phyloP scores from a whole-genome alignment of 2,113 vertebrate species.

The Phasianus colchicus region DNA sequence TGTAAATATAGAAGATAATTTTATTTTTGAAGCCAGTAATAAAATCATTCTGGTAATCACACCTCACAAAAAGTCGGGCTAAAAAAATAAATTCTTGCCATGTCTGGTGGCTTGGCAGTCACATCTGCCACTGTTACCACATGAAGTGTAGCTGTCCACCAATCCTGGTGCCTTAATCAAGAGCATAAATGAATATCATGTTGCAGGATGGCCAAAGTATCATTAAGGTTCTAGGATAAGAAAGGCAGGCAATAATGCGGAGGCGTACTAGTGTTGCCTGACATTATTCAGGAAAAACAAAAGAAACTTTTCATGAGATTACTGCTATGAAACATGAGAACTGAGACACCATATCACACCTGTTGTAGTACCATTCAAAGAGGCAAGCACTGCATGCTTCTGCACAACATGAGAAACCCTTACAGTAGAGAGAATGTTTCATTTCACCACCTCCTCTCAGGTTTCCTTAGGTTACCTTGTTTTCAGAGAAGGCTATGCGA shows the following conservation, averaged over 20 bases:
- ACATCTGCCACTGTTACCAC: not conserved
- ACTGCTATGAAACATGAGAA: not conserved
- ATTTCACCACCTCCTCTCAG: not conserved
- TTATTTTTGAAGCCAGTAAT: not conserved
- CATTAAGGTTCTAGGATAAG: not conserved
- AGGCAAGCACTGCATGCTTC: not conserved
- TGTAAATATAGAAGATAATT: not conserved
- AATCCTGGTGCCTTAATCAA: not conserved
- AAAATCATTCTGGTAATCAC: not conserved
- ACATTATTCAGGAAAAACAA: not conserved
- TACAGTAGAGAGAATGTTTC: not conserved
- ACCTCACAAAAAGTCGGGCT: not conserved
- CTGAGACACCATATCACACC: not conserved
- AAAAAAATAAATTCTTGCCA: not conserved
- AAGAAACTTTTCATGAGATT: not conserved
- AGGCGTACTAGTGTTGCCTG: not conserved
- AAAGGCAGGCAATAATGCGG: not conserved
- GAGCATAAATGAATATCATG: not conserved
- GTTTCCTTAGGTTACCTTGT: not conserved
- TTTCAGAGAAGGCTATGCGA: not conserved
- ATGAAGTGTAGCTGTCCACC: not conserved
- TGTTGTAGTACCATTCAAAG: not conserved
- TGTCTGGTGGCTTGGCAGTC: not conserved
- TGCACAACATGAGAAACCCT: not conserved
- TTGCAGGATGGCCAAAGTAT: not conserved